A percentile compares a stretch with the other conserved stretches of the same genome.
phyloP scores from a whole-genome alignment of 2,888 invertebrate species.

The Corythucha ciliata region DNA sequence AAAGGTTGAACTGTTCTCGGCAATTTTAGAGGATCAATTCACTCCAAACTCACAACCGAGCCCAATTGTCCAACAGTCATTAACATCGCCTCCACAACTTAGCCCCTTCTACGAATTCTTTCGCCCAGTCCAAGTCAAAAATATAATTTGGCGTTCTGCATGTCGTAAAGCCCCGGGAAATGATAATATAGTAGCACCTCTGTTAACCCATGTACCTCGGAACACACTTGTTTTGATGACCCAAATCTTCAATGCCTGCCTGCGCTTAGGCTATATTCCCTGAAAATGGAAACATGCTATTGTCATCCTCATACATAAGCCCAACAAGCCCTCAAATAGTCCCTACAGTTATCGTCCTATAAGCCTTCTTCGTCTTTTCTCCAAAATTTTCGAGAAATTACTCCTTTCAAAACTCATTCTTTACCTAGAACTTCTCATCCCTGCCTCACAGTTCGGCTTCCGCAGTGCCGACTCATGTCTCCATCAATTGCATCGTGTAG shows the following conservation, averaged over 20 bases:
- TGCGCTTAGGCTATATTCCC: conserved; percentile 9
- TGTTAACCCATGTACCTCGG: neutral
- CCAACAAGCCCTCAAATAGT: neutral
- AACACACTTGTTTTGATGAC: conserved; percentile 7
- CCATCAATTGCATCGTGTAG: neutral
- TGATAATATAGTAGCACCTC: conserved; percentile 1
- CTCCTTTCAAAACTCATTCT: neutral
- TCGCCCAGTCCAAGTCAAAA: conserved; percentile 1
- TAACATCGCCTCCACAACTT: conserved; percentile 4
- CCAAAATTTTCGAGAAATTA: conserved; percentile 9
- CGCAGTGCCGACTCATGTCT: conserved; percentile 9
- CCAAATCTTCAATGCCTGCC: conserved; percentile 11
- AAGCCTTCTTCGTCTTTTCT: conserved; percentile 4
- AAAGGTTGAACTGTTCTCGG: conserved; percentile 9
- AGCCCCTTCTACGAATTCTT: conserved; percentile 7
- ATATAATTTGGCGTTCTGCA: neutral
- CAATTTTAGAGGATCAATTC: conserved; percentile 8
- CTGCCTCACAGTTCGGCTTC: conserved; percentile 6
- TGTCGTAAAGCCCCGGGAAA: neutral
- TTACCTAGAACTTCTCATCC: conserved; percentile 6
- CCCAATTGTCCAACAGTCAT: neutral
- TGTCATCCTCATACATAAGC: conserved; percentile 10
- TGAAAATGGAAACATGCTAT: conserved; percentile 8
- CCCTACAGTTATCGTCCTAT: conserved; percentile 10
- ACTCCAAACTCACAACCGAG: neutral